Conservation (phyloP, 2,888 invertebrate genomes). For the Pheosia tremula region DNA sequence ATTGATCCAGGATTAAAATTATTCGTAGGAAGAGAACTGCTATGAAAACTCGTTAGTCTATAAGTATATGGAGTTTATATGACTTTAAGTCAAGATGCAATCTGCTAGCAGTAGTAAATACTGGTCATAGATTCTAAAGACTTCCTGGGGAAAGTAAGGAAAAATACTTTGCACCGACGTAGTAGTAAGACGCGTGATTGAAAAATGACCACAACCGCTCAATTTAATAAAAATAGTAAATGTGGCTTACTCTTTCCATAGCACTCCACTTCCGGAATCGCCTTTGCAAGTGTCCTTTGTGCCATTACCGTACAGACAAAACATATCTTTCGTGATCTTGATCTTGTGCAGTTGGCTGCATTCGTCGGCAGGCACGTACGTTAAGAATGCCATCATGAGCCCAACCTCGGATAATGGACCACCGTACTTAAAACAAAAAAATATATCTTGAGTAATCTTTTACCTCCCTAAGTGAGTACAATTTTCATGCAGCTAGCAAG, state of each 20-base stretch:
- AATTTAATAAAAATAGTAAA: too few species aligned
- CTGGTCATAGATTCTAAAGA: too few species aligned
- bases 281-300: slow-evolving; percentile 65
- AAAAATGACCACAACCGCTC: too few species aligned
- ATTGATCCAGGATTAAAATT: not conserved
- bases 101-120: too few species aligned
- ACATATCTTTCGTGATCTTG: slow-evolving; percentile 59
- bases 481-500: too few species aligned
- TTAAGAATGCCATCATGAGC: slow-evolving; percentile 53
- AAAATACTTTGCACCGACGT: too few species aligned
- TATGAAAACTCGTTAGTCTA: not conserved
- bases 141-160: too few species aligned
- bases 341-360: slow-evolving; percentile 51
- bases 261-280: slow-evolving; percentile 69
- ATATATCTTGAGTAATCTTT: not conserved
- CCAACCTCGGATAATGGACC: slow-evolving; percentile 55
- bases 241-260: slow-evolving; percentile 60
- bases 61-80: not conserved
- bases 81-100: too few species aligned
- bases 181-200: too few species aligned
- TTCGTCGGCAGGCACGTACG: slow-evolving; percentile 42
- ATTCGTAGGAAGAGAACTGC: not conserved
- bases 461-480: too few species aligned
- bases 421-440: slow-evolving; percentile 48
- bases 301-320: slow-evolving; percentile 68